Percentiles rank a stretch among this genome's conserved stretches.
Evolutionary conservation across 2,888 invertebrate species (phyloP).

Genomic region (Caenorhabditis japonica): DNA sequence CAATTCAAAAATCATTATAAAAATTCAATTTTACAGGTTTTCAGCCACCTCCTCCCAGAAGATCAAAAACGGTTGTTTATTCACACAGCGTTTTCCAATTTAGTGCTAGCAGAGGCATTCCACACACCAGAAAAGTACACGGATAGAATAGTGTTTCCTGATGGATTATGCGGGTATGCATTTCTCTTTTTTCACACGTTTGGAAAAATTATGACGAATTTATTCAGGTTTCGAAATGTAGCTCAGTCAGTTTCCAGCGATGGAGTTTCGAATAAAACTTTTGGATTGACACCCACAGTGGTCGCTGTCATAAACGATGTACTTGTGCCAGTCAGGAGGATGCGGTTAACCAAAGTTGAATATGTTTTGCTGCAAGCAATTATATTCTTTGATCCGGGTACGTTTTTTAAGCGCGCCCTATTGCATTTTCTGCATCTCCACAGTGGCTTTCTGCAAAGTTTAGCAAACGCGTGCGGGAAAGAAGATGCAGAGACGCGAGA

Average conservation of each 20-base stretch:
- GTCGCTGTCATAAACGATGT: slow-evolving; percentile 77
- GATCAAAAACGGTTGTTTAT: slow-evolving; percentile 68
- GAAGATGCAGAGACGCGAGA: no score
- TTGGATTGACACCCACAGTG: slow-evolving; percentile 75
- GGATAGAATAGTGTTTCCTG: slow-evolving; percentile 75
- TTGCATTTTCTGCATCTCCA: no score
- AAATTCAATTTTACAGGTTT: slow-evolving; percentile 57
- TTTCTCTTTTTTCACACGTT: neutral
- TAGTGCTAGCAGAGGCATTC: slow-evolving; percentile 76
- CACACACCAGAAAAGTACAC: slow-evolving; percentile 75
- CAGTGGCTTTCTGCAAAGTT: no score
- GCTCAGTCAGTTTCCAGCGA: slow-evolving; percentile 47
- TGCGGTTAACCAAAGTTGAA: slow-evolving; percentile 74
- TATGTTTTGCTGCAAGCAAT: slow-evolving; percentile 75
- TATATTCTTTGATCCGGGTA: slow-evolving; percentile 76
- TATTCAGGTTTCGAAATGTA: slow-evolving; percentile 73
- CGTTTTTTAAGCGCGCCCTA: no score
- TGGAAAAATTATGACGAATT: neutral
- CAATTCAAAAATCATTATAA: neutral
- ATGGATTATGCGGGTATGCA: slow-evolving; percentile 72
- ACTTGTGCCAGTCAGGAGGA: slow-evolving; percentile 73
- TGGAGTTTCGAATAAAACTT: slow-evolving; percentile 51
- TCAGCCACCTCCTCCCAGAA: slow-evolving; percentile 59
- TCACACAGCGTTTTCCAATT: slow-evolving; percentile 73
- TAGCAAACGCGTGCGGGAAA: no score